Evolutionary conservation across 2,113 vertebrate genomes (phyloP), one percentile per base, ranked within the genome.

Genomic region (Ophthalmolycus amberensis): DNA sequence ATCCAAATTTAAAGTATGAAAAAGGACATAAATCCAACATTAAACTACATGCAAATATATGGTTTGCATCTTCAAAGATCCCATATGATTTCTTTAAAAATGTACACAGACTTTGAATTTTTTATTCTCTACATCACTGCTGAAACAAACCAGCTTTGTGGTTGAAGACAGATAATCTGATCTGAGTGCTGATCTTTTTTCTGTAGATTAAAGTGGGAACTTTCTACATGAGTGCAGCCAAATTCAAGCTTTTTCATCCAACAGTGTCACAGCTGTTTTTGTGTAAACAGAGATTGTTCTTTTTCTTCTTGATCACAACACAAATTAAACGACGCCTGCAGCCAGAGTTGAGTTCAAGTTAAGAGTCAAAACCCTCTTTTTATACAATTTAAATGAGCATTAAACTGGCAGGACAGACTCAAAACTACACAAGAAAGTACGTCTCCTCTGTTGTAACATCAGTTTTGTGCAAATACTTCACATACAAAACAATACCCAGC

Each of bases 201-300:
- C 67, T 63, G 67, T 37, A 34, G 64, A 79, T 73, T 18, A 69
- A 84, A 79, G 40, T 12, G 5, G 58, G 40, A 4, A 20, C 74
- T 42, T 5, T 68, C 48, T 4, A 0, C 11, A 4, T 0, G 32
- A 67, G 46, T 14, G 20, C 69, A 40, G 48, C 72, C 75, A 15
- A 78, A 77, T 72, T 75, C 44, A 46, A 34, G 80, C 64, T 68
- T 62, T 69, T 69, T 67, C 27, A 34, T 71, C 50, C 68, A 18
- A 5, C 10, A 18, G 37, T 4, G 64, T 48, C 46, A 9, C 75
- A 88, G 75, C 82, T 75, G 66, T 58, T 75, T 75, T 54, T 14
- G 54, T 64, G 52, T 81, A 78, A 78, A 78, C 65, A 34, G 12
- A 29, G 29, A 14, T 54, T 54, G 56, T 62, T 64, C 16, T 56